A percentile compares a stretch with the other conserved stretches of the same genome.
Evolutionary conservation across 1,140 invertebrate genomes (phyloP).

Genomic region (Papilio polyxenes): DNA sequence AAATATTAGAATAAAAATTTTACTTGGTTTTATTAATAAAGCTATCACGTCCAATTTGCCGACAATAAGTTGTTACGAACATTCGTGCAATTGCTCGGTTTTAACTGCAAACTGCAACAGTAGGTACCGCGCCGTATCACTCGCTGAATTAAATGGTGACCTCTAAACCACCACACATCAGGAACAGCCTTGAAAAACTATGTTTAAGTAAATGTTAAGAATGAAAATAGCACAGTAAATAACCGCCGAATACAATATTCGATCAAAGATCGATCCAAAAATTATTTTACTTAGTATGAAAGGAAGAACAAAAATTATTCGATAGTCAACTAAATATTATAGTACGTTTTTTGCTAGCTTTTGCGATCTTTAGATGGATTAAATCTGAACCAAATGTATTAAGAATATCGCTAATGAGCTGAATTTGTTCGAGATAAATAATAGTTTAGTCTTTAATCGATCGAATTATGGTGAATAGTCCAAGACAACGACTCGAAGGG

Average conservation of each 20-base stretch:
- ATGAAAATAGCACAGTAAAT: too few species aligned
- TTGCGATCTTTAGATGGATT: not conserved
- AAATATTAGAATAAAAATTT: too few species aligned
- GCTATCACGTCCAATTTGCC: not conserved
- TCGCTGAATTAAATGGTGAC: not conserved
- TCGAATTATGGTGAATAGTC: not conserved
- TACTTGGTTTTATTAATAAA: not conserved
- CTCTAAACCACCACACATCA: not conserved
- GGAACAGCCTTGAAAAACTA: not conserved
- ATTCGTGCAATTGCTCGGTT: not conserved
- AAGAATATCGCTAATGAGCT: not conserved
- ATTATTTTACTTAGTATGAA: too few species aligned
- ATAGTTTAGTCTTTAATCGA: not conserved
- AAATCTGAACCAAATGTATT: too few species aligned
- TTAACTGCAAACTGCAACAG: not conserved
- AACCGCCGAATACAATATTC: too few species aligned
- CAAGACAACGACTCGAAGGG: not conserved
- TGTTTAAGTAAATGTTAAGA: not conserved
- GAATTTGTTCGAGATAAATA: not conserved
- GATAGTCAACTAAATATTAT: too few species aligned
- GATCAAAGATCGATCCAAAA: too few species aligned
- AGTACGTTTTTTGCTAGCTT: too few species aligned
- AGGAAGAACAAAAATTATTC: too few species aligned
- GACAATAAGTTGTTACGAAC: not conserved
- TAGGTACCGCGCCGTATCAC: conserved; percentile 18